These are phyloP conservation scores for Danionella cerebrum DNA, from an alignment of 2,113 vertebrate genomes.

Conservation along the genomic window DNA sequence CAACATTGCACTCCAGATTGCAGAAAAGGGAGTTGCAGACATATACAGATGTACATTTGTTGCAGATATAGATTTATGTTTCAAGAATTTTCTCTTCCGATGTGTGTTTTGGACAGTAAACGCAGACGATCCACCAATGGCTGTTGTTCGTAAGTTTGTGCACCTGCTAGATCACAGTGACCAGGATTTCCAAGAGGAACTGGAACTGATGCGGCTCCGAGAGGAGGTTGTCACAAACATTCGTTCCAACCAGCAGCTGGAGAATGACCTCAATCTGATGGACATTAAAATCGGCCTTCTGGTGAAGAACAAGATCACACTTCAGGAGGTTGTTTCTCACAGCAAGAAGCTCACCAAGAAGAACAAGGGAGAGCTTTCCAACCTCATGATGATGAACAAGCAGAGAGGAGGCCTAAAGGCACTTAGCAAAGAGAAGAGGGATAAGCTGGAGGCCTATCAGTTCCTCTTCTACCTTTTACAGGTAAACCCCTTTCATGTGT, in stretches of 20 bases:
- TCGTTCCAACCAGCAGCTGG: slow-evolving; percentile 92
- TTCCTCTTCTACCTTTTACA: slow-evolving; percentile 91
- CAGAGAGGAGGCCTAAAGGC: slow-evolving; percentile 93
- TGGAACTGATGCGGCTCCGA: slow-evolving; percentile 88
- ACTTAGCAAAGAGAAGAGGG: slow-evolving; percentile 92
- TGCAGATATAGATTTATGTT: too few relatives aligned
- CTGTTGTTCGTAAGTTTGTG: slow-evolving; percentile 92
- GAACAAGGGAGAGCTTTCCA: slow-evolving; percentile 88
- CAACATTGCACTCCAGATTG: too few relatives aligned
- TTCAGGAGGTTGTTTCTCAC: slow-evolving; percentile 98
- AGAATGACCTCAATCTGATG: slow-evolving; percentile 98
- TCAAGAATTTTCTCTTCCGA: not conserved
- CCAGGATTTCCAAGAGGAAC: slow-evolving; percentile 96
- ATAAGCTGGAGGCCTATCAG: slow-evolving; percentile 93
- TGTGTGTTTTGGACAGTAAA: slow-evolving; percentile 50
- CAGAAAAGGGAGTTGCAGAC: too few relatives aligned
- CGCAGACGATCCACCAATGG: slow-evolving; percentile 88
- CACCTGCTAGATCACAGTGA: slow-evolving; percentile 96
- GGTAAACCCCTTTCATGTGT: slow-evolving; percentile 50
- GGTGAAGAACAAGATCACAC: slow-evolving; percentile 94
- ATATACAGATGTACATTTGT: too few relatives aligned
- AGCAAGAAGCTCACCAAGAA: slow-evolving; percentile 98
- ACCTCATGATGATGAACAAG: slow-evolving; percentile 98
- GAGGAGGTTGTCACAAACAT: slow-evolving; percentile 95
- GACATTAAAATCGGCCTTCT: slow-evolving; percentile 97